Conservation (phyloP, 2,888 invertebrate species). For the Papilio gigon region DNA sequence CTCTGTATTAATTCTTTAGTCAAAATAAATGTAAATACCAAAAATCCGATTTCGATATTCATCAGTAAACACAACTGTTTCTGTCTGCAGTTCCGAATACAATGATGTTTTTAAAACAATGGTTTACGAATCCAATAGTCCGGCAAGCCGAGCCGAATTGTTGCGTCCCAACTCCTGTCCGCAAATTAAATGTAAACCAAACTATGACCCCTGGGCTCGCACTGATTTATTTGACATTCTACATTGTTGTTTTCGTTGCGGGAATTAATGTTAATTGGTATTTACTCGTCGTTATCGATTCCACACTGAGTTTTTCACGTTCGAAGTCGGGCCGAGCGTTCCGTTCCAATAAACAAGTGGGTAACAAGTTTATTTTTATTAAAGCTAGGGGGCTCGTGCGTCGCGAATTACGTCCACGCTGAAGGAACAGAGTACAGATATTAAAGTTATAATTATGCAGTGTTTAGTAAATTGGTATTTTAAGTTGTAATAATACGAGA, state of each 20-base stretch:
- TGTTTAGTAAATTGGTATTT: neutral
- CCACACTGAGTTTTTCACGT: conserved; percentile 36
- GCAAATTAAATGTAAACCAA: conserved; percentile 41
- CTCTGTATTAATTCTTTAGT: neutral
- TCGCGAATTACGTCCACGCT: conserved; percentile 22
- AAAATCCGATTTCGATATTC: conserved; percentile 1
- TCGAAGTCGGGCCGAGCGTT: conserved; percentile 28
- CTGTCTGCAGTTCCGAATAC: neutral
- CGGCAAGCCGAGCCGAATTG: conserved; percentile 16
- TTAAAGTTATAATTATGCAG: neutral
- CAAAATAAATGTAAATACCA: neutral
- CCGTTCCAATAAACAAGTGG: conserved; percentile 40
- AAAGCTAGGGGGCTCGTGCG: conserved; percentile 26
- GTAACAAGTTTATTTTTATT: conserved; percentile 39
- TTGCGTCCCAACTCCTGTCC: conserved; percentile 7
- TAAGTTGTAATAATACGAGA: neutral
- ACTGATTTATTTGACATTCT: conserved; percentile 40
- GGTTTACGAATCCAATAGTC: conserved; percentile 13
- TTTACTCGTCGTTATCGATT: conserved; percentile 44
- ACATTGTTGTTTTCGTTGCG: conserved; percentile 40
- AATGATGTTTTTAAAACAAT: conserved; percentile 33
- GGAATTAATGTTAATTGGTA: conserved; percentile 47
- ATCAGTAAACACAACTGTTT: conserved; percentile 10
- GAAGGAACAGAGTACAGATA: neutral
- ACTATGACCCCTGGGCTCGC: conserved; percentile 26